Conservation (phyloP, 2,113 vertebrate species). For the Chrysemys picta region DNA sequence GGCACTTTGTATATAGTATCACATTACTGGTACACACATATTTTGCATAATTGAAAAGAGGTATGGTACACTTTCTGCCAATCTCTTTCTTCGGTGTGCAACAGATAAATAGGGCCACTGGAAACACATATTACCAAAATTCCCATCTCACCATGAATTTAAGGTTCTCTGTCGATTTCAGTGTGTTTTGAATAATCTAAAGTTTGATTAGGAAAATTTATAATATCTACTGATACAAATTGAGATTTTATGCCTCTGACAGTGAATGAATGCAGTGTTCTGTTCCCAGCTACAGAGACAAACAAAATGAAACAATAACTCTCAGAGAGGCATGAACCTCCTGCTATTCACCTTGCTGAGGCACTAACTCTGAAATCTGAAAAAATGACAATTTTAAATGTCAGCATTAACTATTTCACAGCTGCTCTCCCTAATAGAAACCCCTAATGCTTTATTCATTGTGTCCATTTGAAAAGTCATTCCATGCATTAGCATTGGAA, state of each 20-base stretch:
- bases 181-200: background rate
- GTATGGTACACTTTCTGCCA: background rate
- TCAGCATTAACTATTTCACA: background rate
- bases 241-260: background rate
- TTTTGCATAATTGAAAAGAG: slow-evolving; percentile 23
- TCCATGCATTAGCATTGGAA: background rate
- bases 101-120: background rate
- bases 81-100: background rate
- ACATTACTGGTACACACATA: background rate
- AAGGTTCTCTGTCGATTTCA: background rate
- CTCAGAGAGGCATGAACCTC: background rate
- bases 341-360: background rate
- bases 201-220: background rate
- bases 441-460: background rate
- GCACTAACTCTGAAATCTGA: background rate
- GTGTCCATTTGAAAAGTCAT: background rate
- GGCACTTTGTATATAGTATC: background rate
- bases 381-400: background rate
- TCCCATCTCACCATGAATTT: background rate
- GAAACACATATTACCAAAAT: background rate
- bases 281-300: accelerated
- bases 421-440: background rate
- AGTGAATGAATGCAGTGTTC: background rate
- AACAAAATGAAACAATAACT: accelerated
- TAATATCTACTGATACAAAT: background rate